phyloP scores from a whole-genome alignment of 2,888 invertebrate species.

The Archips xylosteana region DNA sequence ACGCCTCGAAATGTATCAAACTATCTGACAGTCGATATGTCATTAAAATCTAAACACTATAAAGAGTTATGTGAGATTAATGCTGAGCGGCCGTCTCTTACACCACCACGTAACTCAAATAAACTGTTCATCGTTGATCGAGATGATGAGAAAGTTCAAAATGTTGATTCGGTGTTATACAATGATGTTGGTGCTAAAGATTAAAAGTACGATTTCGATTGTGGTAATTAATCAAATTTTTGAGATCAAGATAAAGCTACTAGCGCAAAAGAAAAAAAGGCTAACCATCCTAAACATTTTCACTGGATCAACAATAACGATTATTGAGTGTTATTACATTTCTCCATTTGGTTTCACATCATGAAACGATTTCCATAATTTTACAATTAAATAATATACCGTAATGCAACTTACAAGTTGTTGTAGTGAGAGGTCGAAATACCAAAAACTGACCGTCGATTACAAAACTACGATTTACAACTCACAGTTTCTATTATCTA shows the following conservation, averaged over 20 bases:
- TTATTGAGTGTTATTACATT: no score
- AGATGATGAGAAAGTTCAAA: constrained; percentile 36
- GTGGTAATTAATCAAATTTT: constrained; percentile 30
- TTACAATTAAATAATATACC: not conserved
- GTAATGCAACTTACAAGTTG: constrained; percentile 18
- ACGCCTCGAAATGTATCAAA: constrained; percentile 65
- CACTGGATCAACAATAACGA: no score
- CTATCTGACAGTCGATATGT: constrained; percentile 73
- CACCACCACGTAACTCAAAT: constrained; percentile 57
- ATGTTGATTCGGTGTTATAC: constrained; percentile 36
- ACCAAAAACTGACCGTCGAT: constrained; percentile 68
- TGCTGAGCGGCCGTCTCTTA: constrained; percentile 50
- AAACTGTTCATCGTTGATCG: constrained; percentile 30
- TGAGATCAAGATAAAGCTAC: constrained; percentile 23
- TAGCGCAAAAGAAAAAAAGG: constrained; percentile 25
- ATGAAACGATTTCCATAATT: not conserved
- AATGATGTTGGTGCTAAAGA: constrained; percentile 24
- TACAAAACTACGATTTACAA: constrained; percentile 82
- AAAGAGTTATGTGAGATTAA: constrained; percentile 58
- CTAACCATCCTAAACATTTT: not conserved
- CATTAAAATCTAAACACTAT: constrained; percentile 66
- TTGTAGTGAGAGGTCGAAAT: constrained; percentile 28
- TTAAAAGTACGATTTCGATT: constrained; percentile 21
- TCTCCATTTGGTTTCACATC: no score
- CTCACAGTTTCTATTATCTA: constrained; percentile 79